Percentiles rank a stretch among this genome's conserved stretches.
phyloP scores from a whole-genome alignment of 1,140 invertebrate genomes.

The Riptortus pedestris region DNA sequence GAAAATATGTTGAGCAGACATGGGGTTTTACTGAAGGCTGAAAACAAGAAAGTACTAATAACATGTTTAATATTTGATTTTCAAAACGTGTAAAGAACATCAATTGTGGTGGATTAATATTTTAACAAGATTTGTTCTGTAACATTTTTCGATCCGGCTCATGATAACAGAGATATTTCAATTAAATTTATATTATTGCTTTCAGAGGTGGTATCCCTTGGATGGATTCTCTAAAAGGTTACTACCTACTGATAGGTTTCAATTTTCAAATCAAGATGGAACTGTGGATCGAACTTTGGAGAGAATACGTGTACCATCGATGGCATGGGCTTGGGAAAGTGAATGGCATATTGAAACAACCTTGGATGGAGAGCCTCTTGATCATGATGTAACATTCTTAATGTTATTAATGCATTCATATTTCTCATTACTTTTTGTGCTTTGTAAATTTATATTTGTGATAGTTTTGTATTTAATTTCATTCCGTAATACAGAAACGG shows the following conservation, averaged over 20 bases:
- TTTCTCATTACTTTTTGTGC: background rate
- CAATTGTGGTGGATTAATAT: too few species aligned
- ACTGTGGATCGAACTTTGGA: conserved; percentile 62
- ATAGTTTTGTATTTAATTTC: too few species aligned
- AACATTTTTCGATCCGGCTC: too few species aligned
- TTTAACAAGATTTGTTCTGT: too few species aligned
- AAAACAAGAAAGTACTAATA: too few species aligned
- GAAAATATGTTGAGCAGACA: too few species aligned
- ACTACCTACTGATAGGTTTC: conserved; percentile 73
- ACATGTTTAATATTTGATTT: too few species aligned
- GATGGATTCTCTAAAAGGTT: conserved; percentile 73
- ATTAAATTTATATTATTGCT: too few species aligned
- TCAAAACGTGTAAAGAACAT: too few species aligned
- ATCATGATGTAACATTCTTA: conserved; percentile 56
- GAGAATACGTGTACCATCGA: conserved; percentile 71
- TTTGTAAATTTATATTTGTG: background rate
- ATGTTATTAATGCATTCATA: background rate
- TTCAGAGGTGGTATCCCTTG: conserved; percentile 75
- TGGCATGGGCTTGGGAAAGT: conserved; percentile 89
- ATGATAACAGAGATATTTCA: too few species aligned
- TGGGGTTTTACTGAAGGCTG: too few species aligned
- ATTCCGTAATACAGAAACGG: too few species aligned
- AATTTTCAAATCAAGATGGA: conserved; percentile 75
- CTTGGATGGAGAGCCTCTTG: conserved; percentile 72
- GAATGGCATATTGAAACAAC: conserved; percentile 84